These are phyloP conservation scores for Eupithecia insigniata DNA, from an alignment of 2,888 invertebrate species.

Conservation along the genomic window DNA sequence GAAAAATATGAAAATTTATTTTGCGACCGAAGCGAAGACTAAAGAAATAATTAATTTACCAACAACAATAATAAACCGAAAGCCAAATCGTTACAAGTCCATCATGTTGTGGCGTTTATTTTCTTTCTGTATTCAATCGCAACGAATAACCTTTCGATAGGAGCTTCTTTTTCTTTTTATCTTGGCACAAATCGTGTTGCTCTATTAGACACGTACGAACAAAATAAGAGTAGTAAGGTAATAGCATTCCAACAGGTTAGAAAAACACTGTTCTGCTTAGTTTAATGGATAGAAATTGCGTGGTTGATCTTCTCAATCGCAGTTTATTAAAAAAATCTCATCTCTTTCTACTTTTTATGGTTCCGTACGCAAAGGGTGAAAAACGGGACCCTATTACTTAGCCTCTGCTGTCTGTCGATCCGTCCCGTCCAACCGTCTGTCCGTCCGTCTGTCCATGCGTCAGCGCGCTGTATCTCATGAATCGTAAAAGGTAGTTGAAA, in stretches of 20 bases:
- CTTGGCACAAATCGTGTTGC: slow-evolving; percentile 50
- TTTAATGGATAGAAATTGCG: slow-evolving; percentile 51
- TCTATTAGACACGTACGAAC: slow-evolving; percentile 64
- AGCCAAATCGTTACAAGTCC: neutral
- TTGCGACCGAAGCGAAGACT: neutral
- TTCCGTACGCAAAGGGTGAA: no score
- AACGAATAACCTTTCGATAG: neutral
- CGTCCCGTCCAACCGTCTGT: no score
- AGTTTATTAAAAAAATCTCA: no score
- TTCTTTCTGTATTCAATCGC: neutral
- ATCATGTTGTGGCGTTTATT: neutral
- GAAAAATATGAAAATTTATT: neutral
- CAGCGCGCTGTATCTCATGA: no score
- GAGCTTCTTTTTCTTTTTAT: slow-evolving; percentile 6
- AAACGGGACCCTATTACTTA: no score
- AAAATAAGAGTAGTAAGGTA: slow-evolving; percentile 47
- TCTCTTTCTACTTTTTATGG: neutral
- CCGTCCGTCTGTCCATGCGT: no score
- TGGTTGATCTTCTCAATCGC: slow-evolving; percentile 39
- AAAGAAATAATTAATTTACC: neutral
- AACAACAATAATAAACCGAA: neutral
- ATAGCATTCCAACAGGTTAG: slow-evolving; percentile 48
- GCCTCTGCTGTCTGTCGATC: no score
- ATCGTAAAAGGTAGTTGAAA: no score
- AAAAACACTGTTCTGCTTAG: slow-evolving; percentile 48